phyloP scores from a whole-genome alignment of 1,140 invertebrate genomes.

The Cotesia glomerata region DNA sequence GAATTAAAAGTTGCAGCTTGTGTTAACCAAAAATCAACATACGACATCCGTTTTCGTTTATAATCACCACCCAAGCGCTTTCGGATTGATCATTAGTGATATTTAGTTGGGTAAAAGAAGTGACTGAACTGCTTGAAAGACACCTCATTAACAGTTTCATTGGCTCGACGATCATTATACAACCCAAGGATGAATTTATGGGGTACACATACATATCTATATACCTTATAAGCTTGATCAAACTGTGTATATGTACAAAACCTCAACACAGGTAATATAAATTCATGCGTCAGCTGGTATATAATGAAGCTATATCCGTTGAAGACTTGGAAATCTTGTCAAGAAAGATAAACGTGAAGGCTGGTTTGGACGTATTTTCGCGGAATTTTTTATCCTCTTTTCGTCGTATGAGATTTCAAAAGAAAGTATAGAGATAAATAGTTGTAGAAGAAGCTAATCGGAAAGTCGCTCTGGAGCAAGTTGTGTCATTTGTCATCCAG shows the following conservation, averaged over 20 bases:
- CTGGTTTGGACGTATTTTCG: conserved; percentile 3
- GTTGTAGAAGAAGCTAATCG: not conserved
- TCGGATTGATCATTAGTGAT: not conserved
- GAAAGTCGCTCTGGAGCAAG: conserved; percentile 1
- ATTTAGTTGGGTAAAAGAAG: not conserved
- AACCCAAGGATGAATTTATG: not conserved
- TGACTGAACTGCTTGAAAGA: not conserved
- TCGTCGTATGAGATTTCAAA: not conserved
- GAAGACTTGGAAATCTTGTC: not conserved
- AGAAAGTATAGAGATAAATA: no score
- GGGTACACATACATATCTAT: not conserved
- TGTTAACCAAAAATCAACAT: not conserved
- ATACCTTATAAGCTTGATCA: not conserved
- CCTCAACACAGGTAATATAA: not conserved
- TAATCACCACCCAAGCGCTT: not conserved
- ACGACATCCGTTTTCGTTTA: conserved; percentile 2
- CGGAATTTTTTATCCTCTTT: not conserved
- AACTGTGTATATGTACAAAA: not conserved
- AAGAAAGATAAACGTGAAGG: conserved; percentile 1
- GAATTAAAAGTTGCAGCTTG: not conserved
- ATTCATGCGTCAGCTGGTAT: not conserved
- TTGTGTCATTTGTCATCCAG: conserved; percentile 11
- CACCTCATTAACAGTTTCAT: not conserved
- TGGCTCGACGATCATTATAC: not conserved
- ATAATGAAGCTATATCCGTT: not conserved